Conservation (phyloP, 1,140 invertebrate species). For the Adoxophyes honmai region DNA sequence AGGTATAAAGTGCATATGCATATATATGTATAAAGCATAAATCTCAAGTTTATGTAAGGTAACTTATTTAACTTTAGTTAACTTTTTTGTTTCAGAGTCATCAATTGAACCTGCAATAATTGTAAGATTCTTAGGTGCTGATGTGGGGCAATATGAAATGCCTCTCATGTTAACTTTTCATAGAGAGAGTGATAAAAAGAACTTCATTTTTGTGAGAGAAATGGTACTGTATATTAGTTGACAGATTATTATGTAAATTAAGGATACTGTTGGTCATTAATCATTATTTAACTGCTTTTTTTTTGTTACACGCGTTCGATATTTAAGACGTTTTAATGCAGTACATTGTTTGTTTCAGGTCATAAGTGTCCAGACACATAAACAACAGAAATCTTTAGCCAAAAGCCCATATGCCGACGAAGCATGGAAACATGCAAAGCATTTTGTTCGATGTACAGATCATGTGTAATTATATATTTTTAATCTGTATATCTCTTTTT, state of each 20-base stretch:
- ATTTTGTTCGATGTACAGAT: constrained; percentile 25
- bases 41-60: too few relatives aligned
- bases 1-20: too few relatives aligned
- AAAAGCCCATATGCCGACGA: constrained; percentile 41
- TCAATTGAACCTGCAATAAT: constrained; percentile 32
- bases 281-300: too few relatives aligned
- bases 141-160: constrained; percentile 58
- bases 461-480: constrained; percentile 36
- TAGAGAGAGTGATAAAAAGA: constrained; percentile 30
- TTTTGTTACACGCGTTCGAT: too few relatives aligned
- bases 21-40: too few relatives aligned
- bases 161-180: constrained; percentile 56
- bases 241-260: too few relatives aligned
- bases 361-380: too few relatives aligned
- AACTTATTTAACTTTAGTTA: too few relatives aligned
- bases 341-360: background rate
- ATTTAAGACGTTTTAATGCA: too few relatives aligned
- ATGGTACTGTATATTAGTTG: constrained; percentile 39
- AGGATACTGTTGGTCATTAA: too few relatives aligned
- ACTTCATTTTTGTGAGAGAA: constrained; percentile 47
- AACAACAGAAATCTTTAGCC: background rate
- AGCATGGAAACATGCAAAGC: constrained; percentile 25
- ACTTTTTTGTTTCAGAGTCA: constrained; percentile 36
- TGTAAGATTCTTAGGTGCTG: constrained; percentile 32
- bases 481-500: too few relatives aligned